Evolutionary conservation across 2,113 vertebrate genomes (phyloP).

Genomic region (Plectropomus leopardus): DNA sequence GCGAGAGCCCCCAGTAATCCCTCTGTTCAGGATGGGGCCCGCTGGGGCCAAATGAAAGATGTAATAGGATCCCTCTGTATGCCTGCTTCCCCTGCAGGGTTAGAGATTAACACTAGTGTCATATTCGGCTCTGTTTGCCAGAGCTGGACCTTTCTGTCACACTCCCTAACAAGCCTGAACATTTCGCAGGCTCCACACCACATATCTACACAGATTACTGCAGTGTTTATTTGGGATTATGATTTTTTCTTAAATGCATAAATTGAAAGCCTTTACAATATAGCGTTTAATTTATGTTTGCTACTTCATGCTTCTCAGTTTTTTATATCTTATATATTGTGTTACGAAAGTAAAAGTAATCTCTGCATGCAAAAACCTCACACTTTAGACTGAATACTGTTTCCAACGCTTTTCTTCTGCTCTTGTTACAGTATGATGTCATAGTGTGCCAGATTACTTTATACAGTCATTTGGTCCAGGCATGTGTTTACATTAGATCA

Average conservation of each 20-base stretch:
- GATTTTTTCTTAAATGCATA: background rate
- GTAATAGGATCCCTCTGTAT: constrained; percentile 93
- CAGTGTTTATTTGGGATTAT: constrained; percentile 4
- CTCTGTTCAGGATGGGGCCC: constrained; percentile 71
- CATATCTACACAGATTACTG: constrained; percentile 15
- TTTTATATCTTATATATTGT: no score
- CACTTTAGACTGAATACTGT: no score
- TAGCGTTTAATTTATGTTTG: background rate
- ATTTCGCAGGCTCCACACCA: constrained; percentile 36
- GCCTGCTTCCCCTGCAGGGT: constrained; percentile 88
- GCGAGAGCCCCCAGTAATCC: constrained; percentile 76
- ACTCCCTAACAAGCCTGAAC: constrained; percentile 58
- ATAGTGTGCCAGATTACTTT: no score
- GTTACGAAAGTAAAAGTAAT: no score
- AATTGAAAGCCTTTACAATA: background rate
- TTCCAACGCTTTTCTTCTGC: no score
- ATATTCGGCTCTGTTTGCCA: constrained; percentile 88
- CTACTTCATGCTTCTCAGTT: background rate
- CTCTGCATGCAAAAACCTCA: no score
- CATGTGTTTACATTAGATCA: no score
- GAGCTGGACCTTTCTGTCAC: constrained; percentile 84
- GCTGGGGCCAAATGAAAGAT: constrained; percentile 90
- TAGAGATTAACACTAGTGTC: constrained; percentile 95
- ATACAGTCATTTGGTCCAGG: no score
- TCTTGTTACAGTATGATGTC: no score